Percentiles rank a stretch among this genome's conserved stretches.
Conservation (phyloP, 2,888 invertebrate species). For the Megastigmus dorsalis region DNA sequence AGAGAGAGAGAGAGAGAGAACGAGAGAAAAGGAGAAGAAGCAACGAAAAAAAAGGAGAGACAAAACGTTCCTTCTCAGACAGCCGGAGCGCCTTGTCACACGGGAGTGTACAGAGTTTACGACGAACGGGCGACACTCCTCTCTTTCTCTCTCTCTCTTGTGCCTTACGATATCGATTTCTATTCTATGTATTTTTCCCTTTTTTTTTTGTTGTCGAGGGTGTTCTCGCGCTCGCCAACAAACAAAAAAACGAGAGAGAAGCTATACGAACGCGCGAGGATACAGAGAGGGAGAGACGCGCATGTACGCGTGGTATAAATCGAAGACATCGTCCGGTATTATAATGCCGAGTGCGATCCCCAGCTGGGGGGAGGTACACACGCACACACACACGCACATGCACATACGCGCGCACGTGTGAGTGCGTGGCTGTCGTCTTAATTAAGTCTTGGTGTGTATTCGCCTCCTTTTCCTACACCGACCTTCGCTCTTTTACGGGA, state of each 20-base stretch:
- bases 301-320: slow-evolving; percentile 25
- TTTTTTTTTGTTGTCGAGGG: background rate
- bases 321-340: slow-evolving; percentile 10
- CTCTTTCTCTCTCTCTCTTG: background rate
- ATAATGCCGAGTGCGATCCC: background rate
- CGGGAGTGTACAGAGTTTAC: slow-evolving; percentile 42
- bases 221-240: too few relatives aligned
- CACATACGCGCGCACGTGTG: too few relatives aligned
- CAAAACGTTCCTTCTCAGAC: slow-evolving; percentile 11
- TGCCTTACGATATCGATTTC: slow-evolving; percentile 35
- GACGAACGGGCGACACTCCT: slow-evolving; percentile 26
- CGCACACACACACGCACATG: too few relatives aligned
- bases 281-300: background rate
- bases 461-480: too few relatives aligned
- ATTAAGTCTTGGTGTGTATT: slow-evolving; percentile 32
- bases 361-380: slow-evolving; percentile 3
- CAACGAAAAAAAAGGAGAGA: slow-evolving; percentile 17
- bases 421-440: too few relatives aligned
- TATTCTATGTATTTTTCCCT: slow-evolving; percentile 25
- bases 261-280: background rate
- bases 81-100: slow-evolving; percentile 6
- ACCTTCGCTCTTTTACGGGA: slow-evolving; percentile 40
- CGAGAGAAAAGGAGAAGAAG: slow-evolving; percentile 13
- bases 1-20: slow-evolving; percentile 15
- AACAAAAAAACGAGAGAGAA: too few relatives aligned